Evolutionary conservation across 2,888 invertebrate genomes (phyloP).

Genomic region (Drosophila kanekoi): DNA sequence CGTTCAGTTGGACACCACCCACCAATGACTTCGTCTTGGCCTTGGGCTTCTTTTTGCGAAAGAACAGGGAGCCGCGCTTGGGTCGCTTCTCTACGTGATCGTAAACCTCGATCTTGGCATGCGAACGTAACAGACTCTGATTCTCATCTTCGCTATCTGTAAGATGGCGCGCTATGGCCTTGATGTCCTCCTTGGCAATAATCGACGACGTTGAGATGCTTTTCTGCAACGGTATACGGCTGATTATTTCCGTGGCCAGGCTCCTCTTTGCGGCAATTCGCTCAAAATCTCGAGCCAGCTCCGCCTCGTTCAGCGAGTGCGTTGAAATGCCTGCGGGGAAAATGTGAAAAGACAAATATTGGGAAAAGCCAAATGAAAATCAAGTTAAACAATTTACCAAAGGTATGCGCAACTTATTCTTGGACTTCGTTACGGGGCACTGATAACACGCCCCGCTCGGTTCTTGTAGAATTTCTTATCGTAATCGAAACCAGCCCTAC

Average conservation of each 20-base stretch:
- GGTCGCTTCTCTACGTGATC: constrained; percentile 93
- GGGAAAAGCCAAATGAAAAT: constrained; percentile 21
- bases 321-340: constrained; percentile 86
- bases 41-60: constrained; percentile 93
- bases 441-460: constrained; percentile 38
- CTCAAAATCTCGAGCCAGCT: constrained; percentile 88
- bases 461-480: constrained; percentile 72
- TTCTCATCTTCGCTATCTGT: constrained; percentile 86
- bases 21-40: constrained; percentile 81
- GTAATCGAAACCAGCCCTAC: constrained; percentile 62
- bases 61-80: constrained; percentile 95
- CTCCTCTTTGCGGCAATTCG: constrained; percentile 85
- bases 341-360: constrained; percentile 1
- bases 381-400: constrained; percentile 20
- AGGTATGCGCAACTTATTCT: constrained; percentile 27
- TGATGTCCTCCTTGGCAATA: constrained; percentile 87
- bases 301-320: constrained; percentile 95
- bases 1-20: constrained; percentile 79
- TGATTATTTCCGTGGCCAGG: constrained; percentile 86
- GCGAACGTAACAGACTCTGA: constrained; percentile 85
- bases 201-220: constrained; percentile 96
- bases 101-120: constrained; percentile 85
- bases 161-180: constrained; percentile 83
- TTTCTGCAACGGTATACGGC: constrained; percentile 93
- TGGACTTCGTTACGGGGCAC: constrained; percentile 24